Conservation (phyloP, 2,888 invertebrate genomes). For the Drosophila affinis region DNA sequence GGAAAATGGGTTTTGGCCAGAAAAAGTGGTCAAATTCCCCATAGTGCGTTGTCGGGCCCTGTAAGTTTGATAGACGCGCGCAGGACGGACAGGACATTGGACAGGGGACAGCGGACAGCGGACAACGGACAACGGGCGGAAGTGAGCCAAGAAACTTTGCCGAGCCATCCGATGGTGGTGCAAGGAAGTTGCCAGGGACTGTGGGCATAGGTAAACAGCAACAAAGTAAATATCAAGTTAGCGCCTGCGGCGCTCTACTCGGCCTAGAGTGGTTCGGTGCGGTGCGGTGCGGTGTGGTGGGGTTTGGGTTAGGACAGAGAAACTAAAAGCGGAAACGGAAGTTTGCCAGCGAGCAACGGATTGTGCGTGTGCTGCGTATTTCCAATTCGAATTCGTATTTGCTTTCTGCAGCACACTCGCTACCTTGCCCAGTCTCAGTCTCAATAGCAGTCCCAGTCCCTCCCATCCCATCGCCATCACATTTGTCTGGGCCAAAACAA, state of each 20-base stretch:
- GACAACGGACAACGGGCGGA: constrained; percentile 49
- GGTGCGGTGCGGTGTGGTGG: constrained; percentile 1
- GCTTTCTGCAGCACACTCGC: constrained; percentile 38
- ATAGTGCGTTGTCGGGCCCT: constrained; percentile 53
- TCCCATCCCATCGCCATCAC: neutral
- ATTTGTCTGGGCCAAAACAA: constrained; percentile 42
- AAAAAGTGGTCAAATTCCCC: too few relatives aligned
- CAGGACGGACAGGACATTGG: constrained; percentile 13
- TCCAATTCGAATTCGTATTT: constrained; percentile 40
- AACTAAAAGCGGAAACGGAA: constrained; percentile 78
- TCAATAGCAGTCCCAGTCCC: neutral
- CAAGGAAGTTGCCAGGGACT: constrained; percentile 17
- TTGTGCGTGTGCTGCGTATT: constrained; percentile 60
- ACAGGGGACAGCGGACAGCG: neutral
- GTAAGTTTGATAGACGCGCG: constrained; percentile 59
- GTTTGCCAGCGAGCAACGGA: constrained; percentile 66
- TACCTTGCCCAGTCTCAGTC: constrained; percentile 24
- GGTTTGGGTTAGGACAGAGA: constrained; percentile 45
- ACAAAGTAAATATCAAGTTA: constrained; percentile 79
- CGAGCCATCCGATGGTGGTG: neutral
- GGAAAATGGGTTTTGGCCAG: too few relatives aligned
- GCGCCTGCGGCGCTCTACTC: constrained; percentile 68
- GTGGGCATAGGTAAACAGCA: constrained; percentile 69
- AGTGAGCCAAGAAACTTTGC: constrained; percentile 64
- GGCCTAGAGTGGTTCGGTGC: constrained; percentile 39